phyloP scores from a whole-genome alignment of 2,888 invertebrate species.

The Cartodere bifasciata region DNA sequence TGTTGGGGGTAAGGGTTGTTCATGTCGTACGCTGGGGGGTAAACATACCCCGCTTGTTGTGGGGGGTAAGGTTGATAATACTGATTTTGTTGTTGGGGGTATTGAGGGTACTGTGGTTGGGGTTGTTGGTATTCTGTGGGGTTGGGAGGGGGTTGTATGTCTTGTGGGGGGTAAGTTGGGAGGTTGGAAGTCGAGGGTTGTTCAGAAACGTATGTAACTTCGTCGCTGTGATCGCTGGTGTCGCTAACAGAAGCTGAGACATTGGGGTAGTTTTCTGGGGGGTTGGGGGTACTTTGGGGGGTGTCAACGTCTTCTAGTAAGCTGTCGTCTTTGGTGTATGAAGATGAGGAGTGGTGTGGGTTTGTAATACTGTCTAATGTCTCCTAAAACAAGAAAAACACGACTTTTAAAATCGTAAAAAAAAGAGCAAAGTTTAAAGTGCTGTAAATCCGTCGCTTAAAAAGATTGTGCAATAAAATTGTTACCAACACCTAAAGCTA shows the following conservation, averaged over 20 bases:
- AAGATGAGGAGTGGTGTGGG: too few relatives aligned
- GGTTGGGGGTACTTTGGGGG: conserved; percentile 14
- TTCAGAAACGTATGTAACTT: conserved; percentile 26
- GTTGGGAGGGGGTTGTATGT: conserved; percentile 7
- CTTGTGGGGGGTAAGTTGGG: conserved; percentile 12
- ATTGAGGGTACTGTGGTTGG: conserved; percentile 12
- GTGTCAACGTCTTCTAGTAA: conserved; percentile 22
- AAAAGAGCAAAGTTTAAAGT: conserved; percentile 2
- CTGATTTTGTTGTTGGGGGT: conserved; percentile 19
- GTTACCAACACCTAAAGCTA: too few relatives aligned
- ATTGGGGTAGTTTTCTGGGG: conserved; percentile 10
- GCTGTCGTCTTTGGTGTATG: conserved; percentile 24
- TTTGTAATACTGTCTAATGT: conserved; percentile 33
- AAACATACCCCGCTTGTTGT: conserved; percentile 25
- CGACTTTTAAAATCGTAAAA: too few relatives aligned
- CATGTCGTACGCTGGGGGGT: conserved; percentile 28
- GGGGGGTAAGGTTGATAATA: conserved; percentile 21
- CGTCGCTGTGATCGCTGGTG: conserved; percentile 26
- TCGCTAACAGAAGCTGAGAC: conserved; percentile 17
- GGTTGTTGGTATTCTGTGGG: conserved; percentile 7
- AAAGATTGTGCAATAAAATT: too few relatives aligned
- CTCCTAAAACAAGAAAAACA: too few relatives aligned
- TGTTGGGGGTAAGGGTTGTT: conserved; percentile 26
- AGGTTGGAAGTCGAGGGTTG: conserved; percentile 21
- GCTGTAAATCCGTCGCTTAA: too few relatives aligned